Evolutionary conservation across 2,888 invertebrate genomes (phyloP).

Genomic region (Xestia rhomboidea): DNA sequence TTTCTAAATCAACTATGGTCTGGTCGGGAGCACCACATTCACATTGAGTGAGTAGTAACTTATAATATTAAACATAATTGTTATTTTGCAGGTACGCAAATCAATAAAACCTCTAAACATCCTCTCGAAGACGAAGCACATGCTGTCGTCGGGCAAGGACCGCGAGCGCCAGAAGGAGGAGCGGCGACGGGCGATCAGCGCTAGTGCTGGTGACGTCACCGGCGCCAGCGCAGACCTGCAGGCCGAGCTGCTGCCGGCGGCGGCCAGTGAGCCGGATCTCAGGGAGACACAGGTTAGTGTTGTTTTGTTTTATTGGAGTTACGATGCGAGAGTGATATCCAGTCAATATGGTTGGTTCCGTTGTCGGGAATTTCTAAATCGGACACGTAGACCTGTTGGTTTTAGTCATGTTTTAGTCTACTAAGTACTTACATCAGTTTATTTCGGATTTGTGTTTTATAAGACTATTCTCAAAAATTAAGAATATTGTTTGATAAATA

Average conservation of each 20-base stretch:
- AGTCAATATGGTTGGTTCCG: neutral
- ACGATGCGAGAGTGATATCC: too few relatives aligned
- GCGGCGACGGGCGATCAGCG: constrained; percentile 78
- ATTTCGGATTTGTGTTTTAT: neutral
- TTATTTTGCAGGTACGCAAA: constrained; percentile 79
- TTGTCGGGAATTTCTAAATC: too few relatives aligned
- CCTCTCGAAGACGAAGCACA: constrained; percentile 81
- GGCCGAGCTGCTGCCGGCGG: constrained; percentile 79
- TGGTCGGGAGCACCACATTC: neutral
- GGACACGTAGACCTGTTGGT: neutral
- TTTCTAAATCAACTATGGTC: too few relatives aligned
- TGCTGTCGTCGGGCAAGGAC: constrained; percentile 77
- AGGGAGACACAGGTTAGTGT: constrained; percentile 84
- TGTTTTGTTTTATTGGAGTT: neutral
- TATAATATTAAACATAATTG: neutral
- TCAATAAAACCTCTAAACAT: constrained; percentile 83
- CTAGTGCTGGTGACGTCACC: constrained; percentile 87
- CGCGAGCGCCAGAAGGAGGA: constrained; percentile 71
- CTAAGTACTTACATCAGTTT: too few relatives aligned
- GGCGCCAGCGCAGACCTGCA: constrained; percentile 77
- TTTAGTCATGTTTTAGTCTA: too few relatives aligned
- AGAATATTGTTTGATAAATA: neutral
- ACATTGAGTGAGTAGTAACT: neutral
- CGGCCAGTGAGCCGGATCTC: constrained; percentile 93
- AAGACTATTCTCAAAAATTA: neutral